phyloP scores from a whole-genome alignment of 2,888 invertebrate genomes.

The Hyppa rectilinea region DNA sequence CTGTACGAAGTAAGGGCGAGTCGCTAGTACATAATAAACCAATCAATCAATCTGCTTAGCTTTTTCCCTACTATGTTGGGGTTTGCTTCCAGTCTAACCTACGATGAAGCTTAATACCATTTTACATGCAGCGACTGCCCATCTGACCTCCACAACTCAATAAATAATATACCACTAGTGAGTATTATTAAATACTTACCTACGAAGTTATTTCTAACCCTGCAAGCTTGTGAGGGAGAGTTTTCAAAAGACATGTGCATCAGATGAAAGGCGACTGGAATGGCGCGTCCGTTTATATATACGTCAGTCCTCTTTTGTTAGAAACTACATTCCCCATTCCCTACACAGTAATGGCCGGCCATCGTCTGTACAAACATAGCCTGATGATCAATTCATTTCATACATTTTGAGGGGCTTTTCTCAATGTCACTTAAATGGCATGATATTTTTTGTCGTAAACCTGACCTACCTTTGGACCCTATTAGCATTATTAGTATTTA shows the following conservation, averaged over 20 bases:
- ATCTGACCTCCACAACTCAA: too few species aligned
- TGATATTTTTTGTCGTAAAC: background rate
- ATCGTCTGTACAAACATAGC: background rate
- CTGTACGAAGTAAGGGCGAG: background rate
- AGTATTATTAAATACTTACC: constrained; percentile 15
- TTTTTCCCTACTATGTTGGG: too few species aligned
- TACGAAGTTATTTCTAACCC: constrained; percentile 18
- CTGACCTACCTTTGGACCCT: background rate
- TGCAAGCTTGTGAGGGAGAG: background rate
- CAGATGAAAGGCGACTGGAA: constrained; percentile 10
- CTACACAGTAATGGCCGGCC: background rate
- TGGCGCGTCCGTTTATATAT: constrained; percentile 17
- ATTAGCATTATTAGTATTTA: constrained; percentile 26
- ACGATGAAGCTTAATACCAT: too few species aligned
- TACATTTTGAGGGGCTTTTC: background rate
- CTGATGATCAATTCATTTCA: background rate
- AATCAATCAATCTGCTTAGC: too few species aligned
- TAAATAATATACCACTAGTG: background rate
- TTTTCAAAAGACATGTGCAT: constrained; percentile 27
- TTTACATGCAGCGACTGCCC: too few species aligned
- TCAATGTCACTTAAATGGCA: background rate
- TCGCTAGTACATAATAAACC: background rate
- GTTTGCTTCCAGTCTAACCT: too few species aligned
- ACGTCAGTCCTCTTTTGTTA: constrained; percentile 26
- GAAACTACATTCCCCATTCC: background rate